These are phyloP conservation scores for Eospalax fontanierii DNA, from an alignment of 2,797 vertebrate species.

Conservation along the genomic window DNA sequence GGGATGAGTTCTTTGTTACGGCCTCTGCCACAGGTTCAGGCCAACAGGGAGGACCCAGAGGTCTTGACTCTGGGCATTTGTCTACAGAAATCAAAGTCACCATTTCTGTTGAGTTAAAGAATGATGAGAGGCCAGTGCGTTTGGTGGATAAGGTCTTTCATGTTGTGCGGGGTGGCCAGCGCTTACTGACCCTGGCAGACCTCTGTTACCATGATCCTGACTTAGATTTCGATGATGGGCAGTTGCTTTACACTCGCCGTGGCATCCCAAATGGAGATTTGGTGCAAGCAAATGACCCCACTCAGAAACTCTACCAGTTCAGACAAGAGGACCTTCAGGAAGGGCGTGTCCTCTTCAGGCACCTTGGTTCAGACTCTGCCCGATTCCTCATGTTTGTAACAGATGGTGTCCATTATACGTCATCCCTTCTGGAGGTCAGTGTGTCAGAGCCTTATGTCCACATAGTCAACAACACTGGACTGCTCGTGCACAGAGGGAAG, in stretches of 20 bases:
- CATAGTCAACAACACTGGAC: slow-evolving; percentile 92
- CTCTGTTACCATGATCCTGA: slow-evolving; percentile 94
- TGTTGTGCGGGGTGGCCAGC: slow-evolving; percentile 91
- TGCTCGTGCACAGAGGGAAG: slow-evolving; percentile 94
- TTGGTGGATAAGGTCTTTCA: slow-evolving; percentile 94
- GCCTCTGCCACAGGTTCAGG: slow-evolving; percentile 88
- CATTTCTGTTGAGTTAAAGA: slow-evolving; percentile 93
- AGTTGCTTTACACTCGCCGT: slow-evolving; percentile 93
- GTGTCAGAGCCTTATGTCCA: slow-evolving; percentile 93
- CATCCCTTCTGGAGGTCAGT: slow-evolving; percentile 93
- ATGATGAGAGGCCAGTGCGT: slow-evolving; percentile 95
- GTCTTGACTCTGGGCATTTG: slow-evolving; percentile 79
- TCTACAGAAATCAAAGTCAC: slow-evolving; percentile 90
- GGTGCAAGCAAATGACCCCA: slow-evolving; percentile 92
- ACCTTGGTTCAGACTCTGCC: slow-evolving; percentile 91
- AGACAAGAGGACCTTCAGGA: slow-evolving; percentile 93
- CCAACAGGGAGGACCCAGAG: slow-evolving; percentile 75
- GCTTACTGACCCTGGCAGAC: slow-evolving; percentile 92
- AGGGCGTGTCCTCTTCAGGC: slow-evolving; percentile 93
- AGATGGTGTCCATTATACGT: slow-evolving; percentile 94
- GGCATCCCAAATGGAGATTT: slow-evolving; percentile 96
- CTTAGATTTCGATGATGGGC: slow-evolving; percentile 93
- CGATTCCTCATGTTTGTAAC: slow-evolving; percentile 96
- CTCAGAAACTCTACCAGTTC: slow-evolving; percentile 94
- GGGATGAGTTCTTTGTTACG: slow-evolving; percentile 92